A percentile compares a stretch with the other conserved stretches of the same genome.
phyloP scores from a whole-genome alignment of 2,888 invertebrate genomes.

The Tortricodes alternella region DNA sequence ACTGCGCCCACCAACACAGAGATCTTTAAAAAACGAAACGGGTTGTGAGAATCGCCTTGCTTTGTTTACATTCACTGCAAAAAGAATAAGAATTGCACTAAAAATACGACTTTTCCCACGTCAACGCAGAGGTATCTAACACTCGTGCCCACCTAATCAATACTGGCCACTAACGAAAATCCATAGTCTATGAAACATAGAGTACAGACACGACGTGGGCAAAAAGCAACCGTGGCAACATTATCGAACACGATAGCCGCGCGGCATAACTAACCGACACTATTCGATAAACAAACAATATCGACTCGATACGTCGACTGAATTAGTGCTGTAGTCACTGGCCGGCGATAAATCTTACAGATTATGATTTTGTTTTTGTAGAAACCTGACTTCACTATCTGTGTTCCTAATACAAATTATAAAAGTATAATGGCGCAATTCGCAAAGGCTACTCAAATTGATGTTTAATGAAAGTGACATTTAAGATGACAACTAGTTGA shows the following conservation, averaged over 20 bases:
- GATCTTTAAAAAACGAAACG: no score
- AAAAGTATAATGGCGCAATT: no score
- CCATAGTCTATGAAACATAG: no score
- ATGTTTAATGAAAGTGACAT: no score
- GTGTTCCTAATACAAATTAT: no score
- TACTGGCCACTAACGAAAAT: constrained; percentile 5
- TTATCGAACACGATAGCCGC: constrained; percentile 1
- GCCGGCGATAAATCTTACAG: constrained; percentile 8
- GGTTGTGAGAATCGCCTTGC: no score
- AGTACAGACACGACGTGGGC: constrained; percentile 2
- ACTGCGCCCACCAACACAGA: no score
- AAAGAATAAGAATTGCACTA: no score
- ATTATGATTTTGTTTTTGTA: constrained; percentile 5
- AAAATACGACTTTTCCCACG: constrained; percentile 11
- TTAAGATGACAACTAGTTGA: no score
- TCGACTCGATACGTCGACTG: constrained; percentile 5
- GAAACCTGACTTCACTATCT: constrained; percentile 1
- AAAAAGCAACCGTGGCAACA: constrained; percentile 1
- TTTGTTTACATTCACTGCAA: no score
- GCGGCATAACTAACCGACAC: background rate
- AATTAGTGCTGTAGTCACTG: constrained; percentile 8
- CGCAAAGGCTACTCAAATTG: no score
- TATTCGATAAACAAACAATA: constrained; percentile 15
- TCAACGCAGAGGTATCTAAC: background rate
- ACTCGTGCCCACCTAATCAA: constrained; percentile 7